These are phyloP conservation scores for Serranus cabrilla DNA, from an alignment of 2,797 vertebrate species.

Conservation along the genomic window DNA sequence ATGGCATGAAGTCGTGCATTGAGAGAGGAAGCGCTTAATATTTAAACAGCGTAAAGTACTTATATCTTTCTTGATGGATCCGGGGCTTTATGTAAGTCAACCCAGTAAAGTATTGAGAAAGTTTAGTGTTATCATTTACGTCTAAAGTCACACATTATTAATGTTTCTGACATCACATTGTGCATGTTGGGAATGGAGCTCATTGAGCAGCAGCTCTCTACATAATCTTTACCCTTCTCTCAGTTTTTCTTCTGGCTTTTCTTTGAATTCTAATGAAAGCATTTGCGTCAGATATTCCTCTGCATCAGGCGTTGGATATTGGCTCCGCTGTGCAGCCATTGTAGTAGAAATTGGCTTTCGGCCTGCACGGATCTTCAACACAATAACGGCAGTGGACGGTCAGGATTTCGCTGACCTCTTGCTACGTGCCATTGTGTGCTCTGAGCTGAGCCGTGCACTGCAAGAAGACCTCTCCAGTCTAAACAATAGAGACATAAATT, in stretches of 20 bases:
- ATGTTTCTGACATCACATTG: conserved; percentile 19
- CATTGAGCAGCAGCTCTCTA: conserved; percentile 22
- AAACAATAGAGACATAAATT: conserved; percentile 66
- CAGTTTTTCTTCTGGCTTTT: not conserved
- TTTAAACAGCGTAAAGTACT: conserved; percentile 71
- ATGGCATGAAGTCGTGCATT: conserved; percentile 58
- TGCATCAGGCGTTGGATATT: conserved; percentile 14
- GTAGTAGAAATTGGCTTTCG: conserved; percentile 31
- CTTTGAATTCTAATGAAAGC: conserved; percentile 27
- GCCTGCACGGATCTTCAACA: conserved; percentile 26
- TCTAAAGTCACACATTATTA: conserved; percentile 21
- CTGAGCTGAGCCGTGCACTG: conserved; percentile 18
- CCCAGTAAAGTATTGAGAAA: conserved; percentile 44
- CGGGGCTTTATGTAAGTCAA: conserved; percentile 65
- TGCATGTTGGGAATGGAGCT: conserved; percentile 27
- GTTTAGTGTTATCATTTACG: conserved; percentile 35
- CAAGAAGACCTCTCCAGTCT: conserved; percentile 54
- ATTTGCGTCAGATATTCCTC: conserved; percentile 29
- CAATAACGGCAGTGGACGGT: conserved; percentile 7
- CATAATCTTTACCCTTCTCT: conserved; percentile 17
- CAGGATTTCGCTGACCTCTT: conserved; percentile 24
- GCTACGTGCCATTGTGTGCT: conserved; percentile 37
- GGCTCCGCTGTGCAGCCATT: conserved; percentile 11
- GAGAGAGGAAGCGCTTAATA: conserved; percentile 66
- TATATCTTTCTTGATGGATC: conserved; percentile 69